Base-by-base conservation (phyloP, 2,888 invertebrate species). In the Odontomyia ornata region DNA sequence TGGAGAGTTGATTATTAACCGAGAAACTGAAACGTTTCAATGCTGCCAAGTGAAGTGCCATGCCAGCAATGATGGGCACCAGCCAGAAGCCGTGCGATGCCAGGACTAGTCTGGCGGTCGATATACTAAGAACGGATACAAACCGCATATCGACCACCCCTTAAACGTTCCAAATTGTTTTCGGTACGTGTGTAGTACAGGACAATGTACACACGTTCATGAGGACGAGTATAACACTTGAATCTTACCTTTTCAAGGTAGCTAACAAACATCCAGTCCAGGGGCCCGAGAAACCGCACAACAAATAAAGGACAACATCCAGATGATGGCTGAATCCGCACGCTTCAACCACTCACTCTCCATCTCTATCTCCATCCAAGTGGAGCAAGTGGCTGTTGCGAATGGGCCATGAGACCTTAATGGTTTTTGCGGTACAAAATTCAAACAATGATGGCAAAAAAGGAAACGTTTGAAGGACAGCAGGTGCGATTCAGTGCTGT, bases 401-500 rank as follows among this genome's bases (percentile, higher is more conserved):
- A 52, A 18, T 52, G 60, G 13, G 23, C 21, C 18, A 11, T 43
- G 30, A 18, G 69, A 25, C 46, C 43, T 23, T 21, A 21, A 46
- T 1, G 25, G 69, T 47, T 46, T 30, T 64, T 67, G 67, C 23
- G 67, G 67, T 67, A 23, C 9, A 7, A 27, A 43, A 75, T 36
- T 43, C 56, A 43, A 75, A 46, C 62, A 56, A 75, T 27, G 43
- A 23, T 28, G 30, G 23, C 1, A 67, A 46, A 52, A 60, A 64
- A n/a, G n/a, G n/a, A 60, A 56, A 60, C n/a, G 21, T 4, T 15
- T 67, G 67, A 75, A 62, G 76, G 76, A 78, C 76, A 76, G 5
- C 78, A 78, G 78, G 78, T 78, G 78, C 67, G 65, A 62, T 28
- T 13, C 30, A 60, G 18, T 76, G 46, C 30, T 67, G 73, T 78